Evolutionary conservation across 2,113 vertebrate genomes (phyloP).

Genomic region (Loxodonta africana): DNA sequence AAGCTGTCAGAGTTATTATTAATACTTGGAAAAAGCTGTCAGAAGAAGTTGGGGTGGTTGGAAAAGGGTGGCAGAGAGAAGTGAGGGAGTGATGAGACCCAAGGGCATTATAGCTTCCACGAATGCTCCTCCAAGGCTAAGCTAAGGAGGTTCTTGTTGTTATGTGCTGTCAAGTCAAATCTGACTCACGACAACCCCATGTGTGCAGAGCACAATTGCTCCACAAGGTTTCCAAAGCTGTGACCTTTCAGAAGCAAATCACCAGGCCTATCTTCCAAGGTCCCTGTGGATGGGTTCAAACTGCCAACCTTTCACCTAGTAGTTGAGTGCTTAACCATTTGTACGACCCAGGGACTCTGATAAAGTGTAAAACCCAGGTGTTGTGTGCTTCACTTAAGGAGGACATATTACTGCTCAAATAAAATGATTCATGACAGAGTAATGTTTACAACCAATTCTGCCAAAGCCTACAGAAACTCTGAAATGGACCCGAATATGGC

Average conservation of each 20-base stretch:
- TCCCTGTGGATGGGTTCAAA: not conserved
- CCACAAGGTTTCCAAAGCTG: not conserved
- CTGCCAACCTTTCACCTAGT: not conserved
- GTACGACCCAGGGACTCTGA: not conserved
- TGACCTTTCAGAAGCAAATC: not conserved
- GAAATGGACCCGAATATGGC: not conserved
- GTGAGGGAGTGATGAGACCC: not conserved
- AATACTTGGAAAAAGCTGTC: not conserved
- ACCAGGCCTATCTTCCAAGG: too few species aligned
- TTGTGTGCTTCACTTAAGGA: not conserved
- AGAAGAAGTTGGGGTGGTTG: not conserved
- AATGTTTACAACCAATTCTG: not conserved
- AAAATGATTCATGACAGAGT: not conserved
- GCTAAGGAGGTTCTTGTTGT: not conserved
- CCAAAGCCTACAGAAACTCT: not conserved
- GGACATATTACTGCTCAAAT: not conserved
- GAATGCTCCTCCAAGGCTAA: not conserved
- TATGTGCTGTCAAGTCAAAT: not conserved
- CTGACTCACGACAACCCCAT: not conserved
- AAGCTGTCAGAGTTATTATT: not conserved
- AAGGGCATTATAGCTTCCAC: not conserved
- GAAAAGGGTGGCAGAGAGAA: not conserved
- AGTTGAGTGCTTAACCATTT: not conserved
- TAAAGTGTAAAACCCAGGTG: not conserved
- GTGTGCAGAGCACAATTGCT: not conserved